Percentiles rank a stretch among this genome's conserved stretches.
Conservation (phyloP, 1,140 invertebrate genomes). For the Bombus ignitus region DNA sequence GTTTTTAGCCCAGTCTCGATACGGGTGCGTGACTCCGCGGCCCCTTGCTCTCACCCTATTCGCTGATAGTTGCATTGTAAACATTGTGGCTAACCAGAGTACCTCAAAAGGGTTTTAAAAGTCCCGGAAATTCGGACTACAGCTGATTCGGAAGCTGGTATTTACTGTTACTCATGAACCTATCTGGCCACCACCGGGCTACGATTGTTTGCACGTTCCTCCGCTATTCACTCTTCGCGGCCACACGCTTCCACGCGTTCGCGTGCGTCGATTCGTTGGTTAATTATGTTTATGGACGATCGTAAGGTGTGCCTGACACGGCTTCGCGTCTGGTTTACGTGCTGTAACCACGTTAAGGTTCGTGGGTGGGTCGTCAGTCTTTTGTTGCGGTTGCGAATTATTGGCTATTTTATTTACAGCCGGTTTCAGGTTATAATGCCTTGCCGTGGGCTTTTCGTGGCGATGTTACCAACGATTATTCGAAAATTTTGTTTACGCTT, state of each 20-base stretch:
- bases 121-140: conserved; percentile 43
- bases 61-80: conserved; percentile 32
- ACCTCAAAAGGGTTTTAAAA: conserved; percentile 52
- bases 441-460: not conserved
- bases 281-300: conserved; percentile 29
- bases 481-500: not conserved
- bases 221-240: not conserved
- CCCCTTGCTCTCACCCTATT: conserved; percentile 1
- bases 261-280: not conserved
- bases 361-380: not conserved
- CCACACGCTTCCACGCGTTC: not conserved
- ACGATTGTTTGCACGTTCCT: conserved; percentile 40
- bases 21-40: not conserved
- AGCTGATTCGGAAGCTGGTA: conserved; percentile 40
- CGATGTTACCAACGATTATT: not conserved
- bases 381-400: not conserved
- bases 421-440: not conserved
- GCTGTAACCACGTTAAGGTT: not conserved
- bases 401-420: not conserved
- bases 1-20: conserved; percentile 41
- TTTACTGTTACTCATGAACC: conserved; percentile 36
- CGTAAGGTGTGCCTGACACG: not conserved
- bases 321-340: not conserved
- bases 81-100: conserved; percentile 40
- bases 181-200: not conserved